Evolutionary conservation across 2,888 invertebrate species (phyloP).

Genomic region (Cephus spinipes): DNA sequence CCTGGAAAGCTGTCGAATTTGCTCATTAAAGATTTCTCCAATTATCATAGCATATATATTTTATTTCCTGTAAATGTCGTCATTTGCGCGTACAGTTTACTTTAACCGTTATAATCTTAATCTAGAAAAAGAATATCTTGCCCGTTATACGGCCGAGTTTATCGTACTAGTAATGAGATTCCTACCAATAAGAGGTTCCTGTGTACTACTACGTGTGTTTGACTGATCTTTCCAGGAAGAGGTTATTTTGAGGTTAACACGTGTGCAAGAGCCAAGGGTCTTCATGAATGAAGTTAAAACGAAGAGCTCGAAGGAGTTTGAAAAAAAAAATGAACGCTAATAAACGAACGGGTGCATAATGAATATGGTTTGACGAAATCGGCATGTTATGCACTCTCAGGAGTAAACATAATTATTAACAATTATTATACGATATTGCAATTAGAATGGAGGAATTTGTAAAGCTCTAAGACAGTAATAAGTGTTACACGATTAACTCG

Average conservation of each 20-base stretch:
- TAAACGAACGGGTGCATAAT: slow-evolving; percentile 1
- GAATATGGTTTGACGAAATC: slow-evolving; percentile 17
- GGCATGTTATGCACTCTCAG: slow-evolving; percentile 43
- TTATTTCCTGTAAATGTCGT: not conserved
- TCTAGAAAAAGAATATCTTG: not conserved
- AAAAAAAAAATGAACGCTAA: not conserved
- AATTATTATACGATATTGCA: slow-evolving; percentile 34
- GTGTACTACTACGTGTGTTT: not conserved
- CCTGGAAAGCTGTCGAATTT: not conserved
- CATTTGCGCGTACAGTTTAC: not conserved
- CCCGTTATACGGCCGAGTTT: not conserved
- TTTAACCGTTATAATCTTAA: not conserved
- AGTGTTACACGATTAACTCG: slow-evolving; percentile 43
- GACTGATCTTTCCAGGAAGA: not conserved
- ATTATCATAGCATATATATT: not conserved
- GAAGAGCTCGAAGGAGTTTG: not conserved
- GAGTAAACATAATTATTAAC: slow-evolving; percentile 44
- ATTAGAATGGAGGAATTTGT: slow-evolving; percentile 43
- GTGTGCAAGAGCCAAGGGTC: not conserved
- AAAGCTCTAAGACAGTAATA: slow-evolving; percentile 50
- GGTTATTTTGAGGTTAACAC: not conserved
- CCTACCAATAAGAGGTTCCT: not conserved
- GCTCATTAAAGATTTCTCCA: not conserved
- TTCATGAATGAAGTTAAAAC: not conserved
- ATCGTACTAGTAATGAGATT: not conserved